A percentile compares a stretch with the other conserved stretches of the same genome.
Evolutionary conservation across 1,140 invertebrate genomes (phyloP).

Genomic region (Monochamus saltuarius): DNA sequence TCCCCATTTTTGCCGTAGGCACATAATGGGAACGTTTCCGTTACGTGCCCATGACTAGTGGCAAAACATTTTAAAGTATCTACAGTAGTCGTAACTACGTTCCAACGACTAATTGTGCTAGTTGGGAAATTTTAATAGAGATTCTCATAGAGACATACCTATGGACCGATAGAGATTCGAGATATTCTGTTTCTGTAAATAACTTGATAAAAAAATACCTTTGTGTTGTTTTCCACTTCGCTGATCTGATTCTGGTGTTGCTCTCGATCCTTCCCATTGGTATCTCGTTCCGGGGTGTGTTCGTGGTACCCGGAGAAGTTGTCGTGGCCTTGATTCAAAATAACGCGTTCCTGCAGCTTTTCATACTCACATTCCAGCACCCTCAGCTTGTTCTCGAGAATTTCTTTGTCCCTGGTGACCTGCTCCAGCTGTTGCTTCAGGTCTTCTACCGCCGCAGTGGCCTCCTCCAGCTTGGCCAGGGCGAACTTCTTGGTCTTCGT

Average conservation of each 20-base stretch:
- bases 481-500: slow-evolving; percentile 38
- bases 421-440: slow-evolving; percentile 33
- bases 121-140: no score
- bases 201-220: no score
- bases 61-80: no score
- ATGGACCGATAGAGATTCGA: no score
- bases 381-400: slow-evolving; percentile 37
- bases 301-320: not conserved
- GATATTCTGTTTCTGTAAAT: no score
- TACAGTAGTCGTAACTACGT: no score
- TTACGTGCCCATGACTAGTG: no score
- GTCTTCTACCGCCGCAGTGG: slow-evolving; percentile 26
- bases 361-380: slow-evolving; percentile 37
- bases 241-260: slow-evolving; percentile 21
- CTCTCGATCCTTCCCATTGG: slow-evolving; percentile 24
- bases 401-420: slow-evolving; percentile 37
- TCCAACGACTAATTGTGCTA: no score
- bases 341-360: slow-evolving; percentile 35
- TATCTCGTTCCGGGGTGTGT: slow-evolving; percentile 12
- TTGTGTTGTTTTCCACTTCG: slow-evolving; percentile 4
- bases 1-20: no score
- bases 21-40: no score
- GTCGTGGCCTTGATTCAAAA: slow-evolving; percentile 14
- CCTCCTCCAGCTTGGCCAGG: slow-evolving; percentile 38
- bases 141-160: no score